Base-by-base conservation (phyloP, 1,140 invertebrate species). In the Zaprionus tsacasi region DNA sequence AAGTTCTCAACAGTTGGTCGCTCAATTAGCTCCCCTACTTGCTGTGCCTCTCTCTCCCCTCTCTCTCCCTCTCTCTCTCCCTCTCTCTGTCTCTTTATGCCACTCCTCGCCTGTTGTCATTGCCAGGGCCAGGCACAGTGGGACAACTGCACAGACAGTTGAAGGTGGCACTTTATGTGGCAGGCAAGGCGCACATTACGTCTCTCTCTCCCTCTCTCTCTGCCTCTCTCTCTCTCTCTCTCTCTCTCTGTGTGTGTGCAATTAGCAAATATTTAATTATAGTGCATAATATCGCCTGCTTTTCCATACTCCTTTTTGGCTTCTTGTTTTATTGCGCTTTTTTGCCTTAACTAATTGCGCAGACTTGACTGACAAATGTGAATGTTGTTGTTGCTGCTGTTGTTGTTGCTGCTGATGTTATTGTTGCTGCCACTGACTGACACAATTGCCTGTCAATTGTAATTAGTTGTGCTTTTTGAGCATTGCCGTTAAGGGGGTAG, bases 381-480 rank as follows among this genome's bases (percentile, higher is more conserved):
- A 59, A 43, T 66, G 56, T 36, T 21, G 50, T 33, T 40, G 64
- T 25, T 50, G 40, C 3, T 15, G 40, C 6, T 40, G 13, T 2
- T n/a, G 13, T 43, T 43, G 38, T 7, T 43, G 7, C 54, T 57
- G 30, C 10, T 63, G 52, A 35, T 54, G 45, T 43, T 40, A 35
- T 21, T 61, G 25, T 50, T 52, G 58, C 30, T 68, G 45, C 57
- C 66, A 43, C 30, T 13, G 54, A 33, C 73, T 83, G 79, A 72
- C 85, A 88, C 82, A 87, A 83, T 87, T 89, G 81, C 88, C 87
- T 90, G 86, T 91, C 87, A 88, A 91, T 90, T 91, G 86, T 82
- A 90, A 91, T 90, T 91, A 91, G 86, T 90, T 91, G 75, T 91
- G 86, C 82, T 82, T 76, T 87, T 82, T 87, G 87, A 76, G 40